Evolutionary conservation across 2,888 invertebrate genomes (phyloP), one percentile per base, ranked within the genome.

Genomic region (Hirtodrosophila duncani): DNA sequence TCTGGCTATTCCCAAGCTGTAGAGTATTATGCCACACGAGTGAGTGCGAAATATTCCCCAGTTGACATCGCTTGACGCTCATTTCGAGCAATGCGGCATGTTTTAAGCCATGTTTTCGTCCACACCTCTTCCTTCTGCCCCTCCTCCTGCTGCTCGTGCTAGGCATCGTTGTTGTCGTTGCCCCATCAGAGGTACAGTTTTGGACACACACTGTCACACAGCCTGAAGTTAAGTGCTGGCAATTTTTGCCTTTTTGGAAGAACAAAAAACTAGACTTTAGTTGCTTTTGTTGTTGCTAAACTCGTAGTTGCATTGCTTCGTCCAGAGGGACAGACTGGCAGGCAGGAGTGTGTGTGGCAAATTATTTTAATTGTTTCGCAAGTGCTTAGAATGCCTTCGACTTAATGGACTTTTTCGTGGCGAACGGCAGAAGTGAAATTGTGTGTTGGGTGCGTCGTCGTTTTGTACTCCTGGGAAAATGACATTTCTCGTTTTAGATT

Each of bases 281-380:
- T 21, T n/a, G n/a, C n/a, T n/a, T 3, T 6, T 18, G 14, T 7
- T 24, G 51, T 31, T 45, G 31, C n/a, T n/a, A n/a, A n/a, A n/a
- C 50, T 18, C 14, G 3, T 45, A 33, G 46, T 27, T 62, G 74
- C 70, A 65, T 30, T 72, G 78, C 78, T 69, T 63, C 67, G 38
- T n/a, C n/a, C n/a, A n/a, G n/a, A 38, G 70, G 79, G 75, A 79
- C 71, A 27, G n/a, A 20, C 39, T 37, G 29, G 13, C 17, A 7
- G 38, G 16, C 23, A 20, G 29, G 33, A 42, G 65, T 65, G 72
- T 77, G 56, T 72, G 80, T 79, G 80, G 77, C 59, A 80, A 72
- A 74, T 74, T 74, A 74, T 80, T 74, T 80, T 74, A 74, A 74
- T 74, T 74, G 72, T 80, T 72, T 72, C 58, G 72, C 81, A 80